Conservation (phyloP, 2,113 vertebrate species). For the Phasianus colchicus region DNA sequence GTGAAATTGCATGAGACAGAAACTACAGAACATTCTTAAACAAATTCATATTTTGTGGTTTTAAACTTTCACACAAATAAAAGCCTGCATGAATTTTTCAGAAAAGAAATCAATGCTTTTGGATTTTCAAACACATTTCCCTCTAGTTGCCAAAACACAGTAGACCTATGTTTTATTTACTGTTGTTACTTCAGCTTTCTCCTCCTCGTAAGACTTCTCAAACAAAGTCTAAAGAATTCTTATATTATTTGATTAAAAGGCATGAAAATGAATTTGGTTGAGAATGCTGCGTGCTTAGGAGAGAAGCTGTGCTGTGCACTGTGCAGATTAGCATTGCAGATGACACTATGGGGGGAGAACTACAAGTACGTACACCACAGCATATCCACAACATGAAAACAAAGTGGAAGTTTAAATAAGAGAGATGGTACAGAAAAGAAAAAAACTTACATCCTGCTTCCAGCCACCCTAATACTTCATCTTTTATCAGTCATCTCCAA, state of each 20-base stretch:
- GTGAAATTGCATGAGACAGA: constrained; percentile 69
- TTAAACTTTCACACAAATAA: constrained; percentile 57
- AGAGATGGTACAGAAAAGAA: background rate
- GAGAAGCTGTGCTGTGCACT: constrained; percentile 58
- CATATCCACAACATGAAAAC: constrained; percentile 52
- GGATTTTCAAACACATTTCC: constrained; percentile 53
- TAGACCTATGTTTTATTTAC: constrained; percentile 45
- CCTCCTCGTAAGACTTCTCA: constrained; percentile 26
- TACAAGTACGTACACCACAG: constrained; percentile 16
- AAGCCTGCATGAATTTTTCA: constrained; percentile 50
- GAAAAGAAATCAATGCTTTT: constrained; percentile 18
- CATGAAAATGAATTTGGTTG: constrained; percentile 67
- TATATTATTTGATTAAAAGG: constrained; percentile 62
- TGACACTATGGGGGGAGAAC: constrained; percentile 3
- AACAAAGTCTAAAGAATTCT: constrained; percentile 39
- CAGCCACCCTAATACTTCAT: background rate
- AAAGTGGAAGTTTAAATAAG: constrained; percentile 28
- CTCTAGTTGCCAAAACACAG: constrained; percentile 50
- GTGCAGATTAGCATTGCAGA: constrained; percentile 59
- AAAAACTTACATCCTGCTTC: constrained; percentile 14
- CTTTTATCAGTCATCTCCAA: constrained; percentile 10
- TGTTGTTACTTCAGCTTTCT: constrained; percentile 42
- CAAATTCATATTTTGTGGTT: constrained; percentile 48
- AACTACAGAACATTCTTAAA: constrained; percentile 63
- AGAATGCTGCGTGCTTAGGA: constrained; percentile 48